Evolutionary conservation across 1,140 invertebrate species (phyloP), one percentile per base, ranked within the genome.

Genomic region (Steinernema khuongi): DNA sequence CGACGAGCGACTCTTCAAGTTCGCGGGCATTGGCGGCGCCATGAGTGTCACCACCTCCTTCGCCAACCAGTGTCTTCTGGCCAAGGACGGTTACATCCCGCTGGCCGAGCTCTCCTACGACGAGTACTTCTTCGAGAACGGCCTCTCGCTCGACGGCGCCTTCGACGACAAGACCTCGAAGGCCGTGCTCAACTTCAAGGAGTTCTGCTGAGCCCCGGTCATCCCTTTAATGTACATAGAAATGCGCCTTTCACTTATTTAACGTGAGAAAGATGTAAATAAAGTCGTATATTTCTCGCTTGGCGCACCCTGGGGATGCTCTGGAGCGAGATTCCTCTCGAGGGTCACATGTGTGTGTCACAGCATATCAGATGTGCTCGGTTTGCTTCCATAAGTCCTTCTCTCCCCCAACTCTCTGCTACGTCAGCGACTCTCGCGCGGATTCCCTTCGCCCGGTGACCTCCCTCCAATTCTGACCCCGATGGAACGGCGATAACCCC

Each of bases 161-260:
- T 60, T 60, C 50, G 50, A 60, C 50, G 50, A 60, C 50, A 60
- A 60, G 19, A 60, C 50, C 7, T 60, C 50, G 50, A 60, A 60
- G 50, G 50, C 50, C 19, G 50, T 60, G 11, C 50, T 60, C 50
- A 60, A 60, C 50, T 60, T 60, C 50, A 60, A 60, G 19, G 50
- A 60, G 50, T 60, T 60, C 50, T 60, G 50, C 50, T 60, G 50
- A 60, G 26, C 50, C 50, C 11, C 22, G 22, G 50, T 22, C 50
- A 2, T 14, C 7, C 19, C 19, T 60, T 60, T 22, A 60, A 7
- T 60, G 50, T 60, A 60, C 50, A 60, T 60, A 60, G 50, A 11
- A 7, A 22, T 11, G n/a, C 11, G 50, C 26, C 7, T 17, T 26
- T 60, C 22, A 60, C 11, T 17, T 60, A 60, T 22, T 14, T 22